Evolutionary conservation across 2,113 vertebrate genomes (phyloP).

Genomic region (Beaufortia kweichowensis): DNA sequence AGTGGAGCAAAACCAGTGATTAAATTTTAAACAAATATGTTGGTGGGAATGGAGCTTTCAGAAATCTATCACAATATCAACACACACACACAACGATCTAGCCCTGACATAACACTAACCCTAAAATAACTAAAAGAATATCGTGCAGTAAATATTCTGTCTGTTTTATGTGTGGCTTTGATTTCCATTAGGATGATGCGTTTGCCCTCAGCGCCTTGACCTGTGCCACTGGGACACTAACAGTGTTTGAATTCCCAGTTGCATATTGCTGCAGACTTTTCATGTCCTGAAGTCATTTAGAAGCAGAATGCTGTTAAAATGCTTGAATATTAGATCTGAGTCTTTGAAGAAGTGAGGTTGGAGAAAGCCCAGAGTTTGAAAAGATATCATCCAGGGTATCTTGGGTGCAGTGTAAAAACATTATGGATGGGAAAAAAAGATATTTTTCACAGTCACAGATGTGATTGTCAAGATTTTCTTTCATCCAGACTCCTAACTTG

Average conservation of each 20-base stretch:
- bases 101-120: background rate
- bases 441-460: background rate
- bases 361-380: no score
- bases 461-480: background rate
- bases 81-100: background rate
- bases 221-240: no score
- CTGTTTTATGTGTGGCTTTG: background rate
- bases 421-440: background rate
- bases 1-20: background rate
- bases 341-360: no score
- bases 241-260: no score
- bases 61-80: background rate
- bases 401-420: background rate
- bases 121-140: background rate
- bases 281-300: no score
- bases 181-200: constrained; percentile 12
- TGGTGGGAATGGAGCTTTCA: background rate
- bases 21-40: background rate
- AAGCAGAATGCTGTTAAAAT: no score
- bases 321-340: no score
- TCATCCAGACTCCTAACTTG: background rate
- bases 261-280: no score
- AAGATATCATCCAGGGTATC: no score
- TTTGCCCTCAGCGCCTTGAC: no score
- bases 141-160: background rate